Conservation (phyloP, 2,888 invertebrate genomes). For the Tipula vernalis region DNA sequence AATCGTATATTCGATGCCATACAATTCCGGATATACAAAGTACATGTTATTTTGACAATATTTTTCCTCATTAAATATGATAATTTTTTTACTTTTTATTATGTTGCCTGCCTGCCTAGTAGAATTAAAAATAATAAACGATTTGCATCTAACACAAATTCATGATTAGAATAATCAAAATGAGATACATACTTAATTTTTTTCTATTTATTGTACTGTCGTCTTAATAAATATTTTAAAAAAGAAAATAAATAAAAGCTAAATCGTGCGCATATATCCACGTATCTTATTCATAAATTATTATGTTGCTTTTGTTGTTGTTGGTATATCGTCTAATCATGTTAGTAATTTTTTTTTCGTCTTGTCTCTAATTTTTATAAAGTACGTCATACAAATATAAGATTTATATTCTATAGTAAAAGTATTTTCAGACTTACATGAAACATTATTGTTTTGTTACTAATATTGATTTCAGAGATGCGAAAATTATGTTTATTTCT, state of each 20-base stretch:
- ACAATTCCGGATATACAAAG: neutral
- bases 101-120: no score
- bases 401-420: neutral
- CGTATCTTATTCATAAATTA: constrained; percentile 1
- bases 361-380: neutral
- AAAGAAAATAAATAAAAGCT: neutral
- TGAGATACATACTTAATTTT: neutral
- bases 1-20: neutral
- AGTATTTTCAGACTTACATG: neutral
- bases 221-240: neutral
- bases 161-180: neutral
- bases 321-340: neutral
- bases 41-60: neutral
- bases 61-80: neutral
- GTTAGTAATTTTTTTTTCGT: neutral
- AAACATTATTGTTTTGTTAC: neutral
- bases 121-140: neutral
- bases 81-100: neutral
- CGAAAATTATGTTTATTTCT: no score
- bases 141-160: neutral
- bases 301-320: neutral
- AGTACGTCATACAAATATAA: neutral
- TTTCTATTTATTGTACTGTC: neutral
- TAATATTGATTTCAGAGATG: no score
- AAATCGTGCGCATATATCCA: neutral